These are phyloP conservation scores for Pantala flavescens DNA, from an alignment of 1,140 invertebrate species.

Conservation along the genomic window DNA sequence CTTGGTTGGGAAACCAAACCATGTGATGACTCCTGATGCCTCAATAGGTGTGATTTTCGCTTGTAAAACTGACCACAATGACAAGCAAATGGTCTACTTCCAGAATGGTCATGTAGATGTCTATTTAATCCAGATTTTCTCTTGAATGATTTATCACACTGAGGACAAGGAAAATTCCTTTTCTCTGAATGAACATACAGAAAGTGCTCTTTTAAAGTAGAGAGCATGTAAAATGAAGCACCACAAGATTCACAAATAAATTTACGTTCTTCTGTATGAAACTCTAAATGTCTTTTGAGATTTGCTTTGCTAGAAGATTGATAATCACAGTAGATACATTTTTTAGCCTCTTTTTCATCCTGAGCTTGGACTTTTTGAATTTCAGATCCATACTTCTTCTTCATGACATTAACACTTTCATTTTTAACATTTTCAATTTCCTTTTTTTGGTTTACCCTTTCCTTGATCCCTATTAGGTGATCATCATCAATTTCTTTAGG, in stretches of 20 bases:
- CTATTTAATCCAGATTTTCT: constrained; percentile 11
- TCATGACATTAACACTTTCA: background rate
- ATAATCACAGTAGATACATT: constrained; percentile 18
- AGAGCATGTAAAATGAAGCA: constrained; percentile 15
- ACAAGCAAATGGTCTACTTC: constrained; percentile 14
- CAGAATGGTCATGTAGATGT: constrained; percentile 13
- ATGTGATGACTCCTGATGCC: constrained; percentile 15
- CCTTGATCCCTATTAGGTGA: background rate
- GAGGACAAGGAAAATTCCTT: constrained; percentile 4
- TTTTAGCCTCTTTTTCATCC: background rate
- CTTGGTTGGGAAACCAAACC: constrained; percentile 11
- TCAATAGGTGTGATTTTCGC: constrained; percentile 13
- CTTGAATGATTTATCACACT: constrained; percentile 15
- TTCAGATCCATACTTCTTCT: background rate
- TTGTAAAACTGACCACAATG: constrained; percentile 17
- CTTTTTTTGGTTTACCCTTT: background rate
- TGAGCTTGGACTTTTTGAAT: background rate
- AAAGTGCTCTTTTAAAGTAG: constrained; percentile 16
- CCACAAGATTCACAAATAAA: constrained; percentile 18
- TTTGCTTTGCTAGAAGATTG: constrained; percentile 11
- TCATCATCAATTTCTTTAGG: background rate
- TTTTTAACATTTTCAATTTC: background rate
- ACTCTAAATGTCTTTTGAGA: constrained; percentile 15
- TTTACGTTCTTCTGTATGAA: constrained; percentile 16
- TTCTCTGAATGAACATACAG: constrained; percentile 15